A percentile compares a stretch with the other conserved stretches of the same genome.
phyloP scores from a whole-genome alignment of 1,140 invertebrate genomes.

The Pseudomyrmex dendroicus region DNA sequence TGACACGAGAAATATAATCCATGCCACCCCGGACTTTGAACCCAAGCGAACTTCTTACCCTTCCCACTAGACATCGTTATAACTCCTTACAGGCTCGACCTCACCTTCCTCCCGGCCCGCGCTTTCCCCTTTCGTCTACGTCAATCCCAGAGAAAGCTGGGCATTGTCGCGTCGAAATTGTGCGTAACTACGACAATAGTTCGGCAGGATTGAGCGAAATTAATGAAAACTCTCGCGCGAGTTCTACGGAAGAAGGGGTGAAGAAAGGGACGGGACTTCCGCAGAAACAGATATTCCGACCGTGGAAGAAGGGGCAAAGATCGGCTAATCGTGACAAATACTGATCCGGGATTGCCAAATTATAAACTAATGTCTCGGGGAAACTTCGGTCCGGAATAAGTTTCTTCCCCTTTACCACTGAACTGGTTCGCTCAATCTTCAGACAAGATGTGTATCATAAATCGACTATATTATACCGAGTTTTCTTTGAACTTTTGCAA shows the following conservation, averaged over 20 bases:
- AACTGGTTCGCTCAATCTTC: slow-evolving; percentile 37
- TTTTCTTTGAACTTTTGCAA: slow-evolving; percentile 23
- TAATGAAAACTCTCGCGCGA: slow-evolving; percentile 81
- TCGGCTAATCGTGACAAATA: slow-evolving; percentile 85
- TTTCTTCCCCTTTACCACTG: slow-evolving; percentile 60
- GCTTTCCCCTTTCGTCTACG: slow-evolving; percentile 54
- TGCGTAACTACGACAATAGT: slow-evolving; percentile 83
- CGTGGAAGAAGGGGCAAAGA: slow-evolving; percentile 62
- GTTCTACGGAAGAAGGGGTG: slow-evolving; percentile 68
- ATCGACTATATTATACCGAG: background rate
- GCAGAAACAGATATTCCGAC: slow-evolving; percentile 66
- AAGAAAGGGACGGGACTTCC: slow-evolving; percentile 70
- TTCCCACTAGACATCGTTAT: slow-evolving; percentile 48
- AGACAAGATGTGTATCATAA: slow-evolving; percentile 2
- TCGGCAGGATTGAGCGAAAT: slow-evolving; percentile 80
- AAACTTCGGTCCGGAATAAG: slow-evolving; percentile 76
- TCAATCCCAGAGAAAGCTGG: slow-evolving; percentile 71
- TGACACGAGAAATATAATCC: slow-evolving; percentile 79
- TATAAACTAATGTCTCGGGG: slow-evolving; percentile 84
- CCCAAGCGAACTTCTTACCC: slow-evolving; percentile 61
- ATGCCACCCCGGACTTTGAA: slow-evolving; percentile 61
- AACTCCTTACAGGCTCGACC: slow-evolving; percentile 64
- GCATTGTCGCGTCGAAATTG: slow-evolving; percentile 82
- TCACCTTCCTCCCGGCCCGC: slow-evolving; percentile 53
- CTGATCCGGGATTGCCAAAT: slow-evolving; percentile 84